Evolutionary conservation across 2,888 invertebrate species (phyloP).

Genomic region (Drosophila setosimentum): DNA sequence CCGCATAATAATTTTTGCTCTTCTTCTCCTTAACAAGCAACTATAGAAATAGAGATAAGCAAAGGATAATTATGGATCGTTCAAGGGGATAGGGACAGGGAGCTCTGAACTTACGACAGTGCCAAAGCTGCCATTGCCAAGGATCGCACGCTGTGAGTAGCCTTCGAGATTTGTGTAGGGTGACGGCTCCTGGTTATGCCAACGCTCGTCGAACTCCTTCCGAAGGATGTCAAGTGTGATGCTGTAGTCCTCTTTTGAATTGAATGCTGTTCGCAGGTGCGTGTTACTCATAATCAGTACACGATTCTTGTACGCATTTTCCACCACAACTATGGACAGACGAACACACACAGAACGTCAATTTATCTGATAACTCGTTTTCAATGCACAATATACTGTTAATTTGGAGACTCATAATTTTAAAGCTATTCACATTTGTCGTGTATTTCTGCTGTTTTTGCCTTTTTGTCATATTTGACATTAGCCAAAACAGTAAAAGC

Average conservation of each 20-base stretch:
- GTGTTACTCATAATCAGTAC: conserved; percentile 60
- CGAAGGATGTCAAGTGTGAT: conserved; percentile 42
- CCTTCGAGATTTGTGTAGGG: conserved; percentile 61
- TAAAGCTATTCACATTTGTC: conserved; percentile 1
- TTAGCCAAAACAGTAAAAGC: conserved; percentile 33
- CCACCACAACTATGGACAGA: conserved; percentile 32
- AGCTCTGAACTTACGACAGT: conserved; percentile 58
- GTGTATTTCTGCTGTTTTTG: too few relatives aligned
- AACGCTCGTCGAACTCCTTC: conserved; percentile 65
- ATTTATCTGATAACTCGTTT: conserved; percentile 24
- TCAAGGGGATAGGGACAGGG: too few relatives aligned
- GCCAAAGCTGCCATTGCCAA: conserved; percentile 72
- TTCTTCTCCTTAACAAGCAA: conserved; percentile 62
- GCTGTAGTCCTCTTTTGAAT: conserved; percentile 65
- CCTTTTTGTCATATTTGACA: not conserved
- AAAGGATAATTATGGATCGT: too few relatives aligned
- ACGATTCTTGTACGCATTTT: conserved; percentile 49
- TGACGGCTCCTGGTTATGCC: conserved; percentile 50
- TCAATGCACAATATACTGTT: conserved; percentile 35
- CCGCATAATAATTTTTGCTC: conserved; percentile 89
- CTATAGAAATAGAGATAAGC: conserved; percentile 18
- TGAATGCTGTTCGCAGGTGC: conserved; percentile 42
- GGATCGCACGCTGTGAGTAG: conserved; percentile 57
- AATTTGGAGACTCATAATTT: conserved; percentile 64
- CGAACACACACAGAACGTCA: conserved; percentile 22